Base-by-base conservation (phyloP, 2,797 vertebrate genomes). In the Spea hammondii region DNA sequence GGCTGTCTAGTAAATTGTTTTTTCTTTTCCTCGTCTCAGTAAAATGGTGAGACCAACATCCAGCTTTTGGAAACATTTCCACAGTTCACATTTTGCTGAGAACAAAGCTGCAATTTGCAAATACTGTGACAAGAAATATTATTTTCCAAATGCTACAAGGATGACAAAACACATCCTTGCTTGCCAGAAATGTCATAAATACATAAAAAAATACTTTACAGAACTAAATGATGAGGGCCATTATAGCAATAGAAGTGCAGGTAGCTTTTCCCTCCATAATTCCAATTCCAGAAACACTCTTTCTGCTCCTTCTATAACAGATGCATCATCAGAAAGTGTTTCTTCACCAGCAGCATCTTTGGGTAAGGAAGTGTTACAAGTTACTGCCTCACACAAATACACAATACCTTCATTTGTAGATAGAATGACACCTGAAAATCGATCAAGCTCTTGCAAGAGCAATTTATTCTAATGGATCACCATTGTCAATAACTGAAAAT, bases 21-120 rank as follows among this genome's bases (percentile, higher is more conserved):
- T 65, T 65, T 65, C 62, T 65, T 65, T 65, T 32, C 62, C 14
- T 45, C 62, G 5, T 65, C 62, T 65, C 55, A 10, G 55, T 59
- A 32, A 59, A 59, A 13, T 59, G 11, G 8, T 59, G 55, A 59
- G 55, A 59, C 55, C 55, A 59, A 59, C 55, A 59, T 59, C 55
- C 5, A 59, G 0, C 3, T 12, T 59, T 59, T 59, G 55, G 55
- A 59, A 59, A 59, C 55, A 11, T 59, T 59, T 59, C 55, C 55
- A 59, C 55, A 11, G 55, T 59, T 9, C 55, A 59, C 12, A 12
- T 59, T 59, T 5, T 59, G 8, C 55, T 59, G 55, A 59, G 55
- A 59, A 13, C 55, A 59, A 59, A 59, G 4, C 0, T 59, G 8
- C 9, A 14, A 59, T 59, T 59, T 59, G 55, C 11, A 59, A 59